These are phyloP conservation scores for Exaiptasia diaphana DNA, from an alignment of 64 coral and sea anemone species.

Conservation along the genomic window DNA sequence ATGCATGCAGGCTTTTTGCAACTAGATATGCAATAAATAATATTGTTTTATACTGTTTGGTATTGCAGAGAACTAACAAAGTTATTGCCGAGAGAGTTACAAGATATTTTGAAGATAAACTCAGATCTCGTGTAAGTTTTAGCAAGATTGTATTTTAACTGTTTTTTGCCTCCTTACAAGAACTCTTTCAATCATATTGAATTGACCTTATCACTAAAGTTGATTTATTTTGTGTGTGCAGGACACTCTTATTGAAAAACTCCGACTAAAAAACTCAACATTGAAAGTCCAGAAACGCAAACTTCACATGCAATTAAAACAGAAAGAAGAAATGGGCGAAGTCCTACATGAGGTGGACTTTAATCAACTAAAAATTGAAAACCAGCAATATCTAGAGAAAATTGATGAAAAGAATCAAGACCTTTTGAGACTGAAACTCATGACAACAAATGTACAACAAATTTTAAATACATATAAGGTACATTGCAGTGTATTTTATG, in stretches of 20 bases:
- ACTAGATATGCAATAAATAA: too few species aligned
- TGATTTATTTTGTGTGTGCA: too few species aligned
- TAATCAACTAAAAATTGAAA: conserved; percentile 98
- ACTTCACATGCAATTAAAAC: conserved; percentile 97
- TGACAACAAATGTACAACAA: conserved; percentile 93
- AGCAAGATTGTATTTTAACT: too few species aligned
- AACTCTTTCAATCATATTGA: too few species aligned
- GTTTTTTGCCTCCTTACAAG: too few species aligned
- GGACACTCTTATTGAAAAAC: conserved; percentile 95
- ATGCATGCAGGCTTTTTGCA: too few species aligned
- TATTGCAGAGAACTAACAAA: conserved; percentile 88
- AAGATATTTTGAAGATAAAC: conserved; percentile 98
- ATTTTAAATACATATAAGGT: conserved; percentile 98
- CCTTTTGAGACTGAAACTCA: conserved; percentile 84
- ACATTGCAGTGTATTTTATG: background rate
- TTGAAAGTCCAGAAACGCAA: conserved; percentile 97
- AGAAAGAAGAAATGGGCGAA: conserved; percentile 99
- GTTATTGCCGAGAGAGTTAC: conserved; percentile 96
- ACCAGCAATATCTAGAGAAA: conserved; percentile 97
- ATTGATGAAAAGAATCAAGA: conserved; percentile 99
- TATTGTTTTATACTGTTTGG: too few species aligned
- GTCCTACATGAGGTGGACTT: conserved; percentile 99
- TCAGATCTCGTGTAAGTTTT: conserved; percentile 76
- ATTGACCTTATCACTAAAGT: too few species aligned
- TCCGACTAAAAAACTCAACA: conserved; percentile 94